Conservation (phyloP, 2,888 invertebrate genomes). For the Nebria salina region DNA sequence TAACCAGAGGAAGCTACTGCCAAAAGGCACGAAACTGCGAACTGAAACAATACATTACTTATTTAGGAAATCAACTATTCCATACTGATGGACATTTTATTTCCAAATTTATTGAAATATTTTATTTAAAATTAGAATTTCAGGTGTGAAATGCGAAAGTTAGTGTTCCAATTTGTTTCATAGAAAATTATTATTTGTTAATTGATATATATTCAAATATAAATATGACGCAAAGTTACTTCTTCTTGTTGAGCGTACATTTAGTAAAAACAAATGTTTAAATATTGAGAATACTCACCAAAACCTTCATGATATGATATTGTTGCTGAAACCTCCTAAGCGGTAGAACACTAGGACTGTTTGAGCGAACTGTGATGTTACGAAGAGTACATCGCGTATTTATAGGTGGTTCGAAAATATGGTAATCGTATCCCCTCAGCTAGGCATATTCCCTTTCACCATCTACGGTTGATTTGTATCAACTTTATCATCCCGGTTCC, state of each 20-base stretch:
- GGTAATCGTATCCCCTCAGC: conserved; percentile 33
- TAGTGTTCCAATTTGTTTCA: not conserved
- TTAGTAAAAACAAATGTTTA: not conserved
- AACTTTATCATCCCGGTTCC: conserved; percentile 33
- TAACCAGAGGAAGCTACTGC: conserved; percentile 45
- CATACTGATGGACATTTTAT: too few relatives aligned
- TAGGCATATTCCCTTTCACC: conserved; percentile 44
- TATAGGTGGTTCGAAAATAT: conserved; percentile 38
- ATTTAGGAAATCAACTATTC: too few relatives aligned
- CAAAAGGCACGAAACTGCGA: conserved; percentile 43
- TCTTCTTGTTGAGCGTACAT: too few relatives aligned
- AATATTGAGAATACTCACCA: conserved; percentile 50
- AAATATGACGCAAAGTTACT: too few relatives aligned
- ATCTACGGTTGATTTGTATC: conserved; percentile 11
- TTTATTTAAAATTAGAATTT: too few relatives aligned
- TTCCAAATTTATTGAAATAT: too few relatives aligned
- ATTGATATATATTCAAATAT: not conserved
- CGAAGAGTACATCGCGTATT: conserved; percentile 32
- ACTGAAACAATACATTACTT: conserved; percentile 17
- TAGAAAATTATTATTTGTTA: not conserved
- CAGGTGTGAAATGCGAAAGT: not conserved
- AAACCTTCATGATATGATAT: conserved; percentile 50
- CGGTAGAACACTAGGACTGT: conserved; percentile 39
- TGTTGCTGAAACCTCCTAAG: conserved; percentile 36
- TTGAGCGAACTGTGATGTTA: conserved; percentile 46